Conservation (phyloP, 2,888 invertebrate species). For the Monochamus alternatus region DNA sequence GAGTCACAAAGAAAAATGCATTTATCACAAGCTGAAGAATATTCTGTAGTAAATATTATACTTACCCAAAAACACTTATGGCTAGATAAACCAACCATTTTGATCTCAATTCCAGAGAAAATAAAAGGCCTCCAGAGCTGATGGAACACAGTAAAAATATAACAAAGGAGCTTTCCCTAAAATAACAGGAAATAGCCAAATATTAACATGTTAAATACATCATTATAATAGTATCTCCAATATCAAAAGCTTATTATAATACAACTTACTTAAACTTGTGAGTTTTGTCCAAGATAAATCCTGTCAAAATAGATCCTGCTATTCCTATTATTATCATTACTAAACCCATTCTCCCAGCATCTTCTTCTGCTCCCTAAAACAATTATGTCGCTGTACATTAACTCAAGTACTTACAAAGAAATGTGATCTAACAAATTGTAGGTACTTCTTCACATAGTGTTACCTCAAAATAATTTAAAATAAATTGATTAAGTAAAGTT, state of each 20-base stretch:
- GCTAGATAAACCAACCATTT: conserved; percentile 57
- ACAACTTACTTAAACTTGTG: conserved; percentile 88
- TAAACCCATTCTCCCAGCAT: conserved; percentile 91
- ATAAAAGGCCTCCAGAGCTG: conserved; percentile 54
- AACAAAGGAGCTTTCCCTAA: conserved; percentile 57
- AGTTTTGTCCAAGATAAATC: conserved; percentile 93
- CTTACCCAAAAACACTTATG: conserved; percentile 58
- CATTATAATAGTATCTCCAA: too few relatives aligned
- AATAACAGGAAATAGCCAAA: conserved; percentile 76
- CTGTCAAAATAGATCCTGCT: conserved; percentile 90
- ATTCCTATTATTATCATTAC: conserved; percentile 94
- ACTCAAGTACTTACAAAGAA: not conserved
- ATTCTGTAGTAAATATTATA: not conserved
- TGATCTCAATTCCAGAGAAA: conserved; percentile 55
- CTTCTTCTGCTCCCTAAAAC: conserved; percentile 76
- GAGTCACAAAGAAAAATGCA: conserved; percentile 38
- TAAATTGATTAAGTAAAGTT: conserved; percentile 90
- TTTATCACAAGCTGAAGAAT: not conserved
- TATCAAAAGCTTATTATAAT: too few relatives aligned
- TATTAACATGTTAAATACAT: conserved; percentile 26
- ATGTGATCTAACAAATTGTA: not conserved
- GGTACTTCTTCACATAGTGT: not conserved
- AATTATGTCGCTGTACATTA: not conserved
- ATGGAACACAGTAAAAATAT: conserved; percentile 53
- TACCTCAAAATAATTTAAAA: conserved; percentile 86